A percentile compares a stretch with the other conserved stretches of the same genome.
These are phyloP conservation scores for Sisyra terminalis DNA, from an alignment of 2,888 invertebrate genomes.

Conservation along the genomic window DNA sequence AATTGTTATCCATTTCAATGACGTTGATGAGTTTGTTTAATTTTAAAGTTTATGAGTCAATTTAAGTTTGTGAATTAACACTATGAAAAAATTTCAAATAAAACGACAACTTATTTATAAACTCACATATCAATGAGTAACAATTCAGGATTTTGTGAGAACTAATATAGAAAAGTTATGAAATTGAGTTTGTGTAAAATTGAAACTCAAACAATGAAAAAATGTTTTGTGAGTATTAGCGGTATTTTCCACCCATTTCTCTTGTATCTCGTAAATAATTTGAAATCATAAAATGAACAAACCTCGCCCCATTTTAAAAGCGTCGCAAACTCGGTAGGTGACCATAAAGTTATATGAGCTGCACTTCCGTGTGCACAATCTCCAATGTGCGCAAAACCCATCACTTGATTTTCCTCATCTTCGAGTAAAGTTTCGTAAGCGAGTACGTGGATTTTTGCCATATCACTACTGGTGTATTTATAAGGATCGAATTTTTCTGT, in stretches of 20 bases:
- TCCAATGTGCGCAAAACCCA: conserved; percentile 57
- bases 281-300: conserved; percentile 13
- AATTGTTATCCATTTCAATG: no score
- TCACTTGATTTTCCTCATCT: conserved; percentile 57
- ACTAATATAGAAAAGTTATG: conserved; percentile 3
- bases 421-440: conserved; percentile 61
- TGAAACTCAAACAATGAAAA: not conserved
- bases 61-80: no score
- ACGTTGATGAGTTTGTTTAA: no score
- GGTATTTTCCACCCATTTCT: no score
- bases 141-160: no score
- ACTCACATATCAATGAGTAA: no score
- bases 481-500: conserved; percentile 50
- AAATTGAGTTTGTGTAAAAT: no score
- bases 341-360: conserved; percentile 53
- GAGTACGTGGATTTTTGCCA: conserved; percentile 50
- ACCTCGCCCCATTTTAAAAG: conserved; percentile 62
- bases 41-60: no score
- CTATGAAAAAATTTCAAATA: no score
- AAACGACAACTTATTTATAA: no score
- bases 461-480: conserved; percentile 46
- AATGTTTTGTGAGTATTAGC: conserved; percentile 8
- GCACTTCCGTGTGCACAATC: conserved; percentile 45
- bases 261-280: not conserved
- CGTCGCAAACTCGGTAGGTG: conserved; percentile 51